phyloP scores from a whole-genome alignment of 2,113 vertebrate species.

The Grammomys dolichurus region DNA sequence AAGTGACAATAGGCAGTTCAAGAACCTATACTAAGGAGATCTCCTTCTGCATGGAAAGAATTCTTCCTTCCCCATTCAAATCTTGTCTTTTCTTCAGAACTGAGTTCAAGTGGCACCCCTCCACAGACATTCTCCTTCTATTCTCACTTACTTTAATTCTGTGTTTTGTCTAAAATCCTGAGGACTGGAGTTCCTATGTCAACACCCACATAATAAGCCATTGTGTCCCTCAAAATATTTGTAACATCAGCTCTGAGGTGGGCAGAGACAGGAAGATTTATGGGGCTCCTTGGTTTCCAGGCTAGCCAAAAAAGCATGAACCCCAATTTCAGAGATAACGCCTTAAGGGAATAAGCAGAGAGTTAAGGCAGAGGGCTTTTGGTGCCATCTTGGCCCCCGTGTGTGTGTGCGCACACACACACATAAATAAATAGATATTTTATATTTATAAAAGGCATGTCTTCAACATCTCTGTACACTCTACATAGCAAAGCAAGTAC shows the following conservation, averaged over 20 bases:
- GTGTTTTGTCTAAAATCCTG: neutral
- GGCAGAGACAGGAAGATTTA: neutral
- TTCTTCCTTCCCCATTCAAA: neutral
- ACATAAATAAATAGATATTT: neutral
- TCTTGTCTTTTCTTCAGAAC: slow-evolving; percentile 27
- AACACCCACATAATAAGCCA: neutral
- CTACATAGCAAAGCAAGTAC: neutral
- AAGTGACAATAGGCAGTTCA: slow-evolving; percentile 26
- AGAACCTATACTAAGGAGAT: neutral
- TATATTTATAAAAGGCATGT: neutral
- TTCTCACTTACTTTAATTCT: neutral
- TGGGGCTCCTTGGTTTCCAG: neutral
- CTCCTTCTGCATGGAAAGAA: neutral
- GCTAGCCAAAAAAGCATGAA: neutral
- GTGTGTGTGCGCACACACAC: neutral
- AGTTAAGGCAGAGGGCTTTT: neutral
- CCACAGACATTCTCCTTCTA: neutral
- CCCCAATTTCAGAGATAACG: neutral
- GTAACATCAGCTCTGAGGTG: neutral
- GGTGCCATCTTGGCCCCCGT: neutral
- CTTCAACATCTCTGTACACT: neutral
- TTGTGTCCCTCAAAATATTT: neutral
- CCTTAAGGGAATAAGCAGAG: neutral
- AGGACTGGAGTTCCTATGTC: neutral
- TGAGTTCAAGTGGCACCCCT: slow-evolving; percentile 17